Evolutionary conservation across 2,113 vertebrate genomes (phyloP).

Genomic region (Ornithorhynchus anatinus): DNA sequence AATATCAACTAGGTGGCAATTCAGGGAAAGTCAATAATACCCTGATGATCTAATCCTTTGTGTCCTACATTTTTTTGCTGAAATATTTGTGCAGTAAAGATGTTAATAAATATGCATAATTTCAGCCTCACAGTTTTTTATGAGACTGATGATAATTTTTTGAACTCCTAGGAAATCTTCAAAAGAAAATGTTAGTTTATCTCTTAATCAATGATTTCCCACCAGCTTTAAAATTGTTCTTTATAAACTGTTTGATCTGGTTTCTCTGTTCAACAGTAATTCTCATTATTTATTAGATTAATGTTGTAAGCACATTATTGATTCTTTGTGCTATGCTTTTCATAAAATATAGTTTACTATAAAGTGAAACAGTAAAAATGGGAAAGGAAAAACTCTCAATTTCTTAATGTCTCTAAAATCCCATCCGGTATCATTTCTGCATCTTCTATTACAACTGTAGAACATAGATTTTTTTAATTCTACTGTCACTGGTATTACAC

Average conservation of each 20-base stretch:
- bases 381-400: neutral
- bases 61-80: neutral
- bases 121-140: conserved; percentile 5
- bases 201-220: conserved; percentile 16
- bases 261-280: conserved; percentile 36
- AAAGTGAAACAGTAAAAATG: conserved; percentile 22
- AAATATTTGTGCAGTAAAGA: conserved; percentile 20
- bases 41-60: neutral
- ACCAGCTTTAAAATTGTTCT: conserved; percentile 32
- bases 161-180: too few relatives aligned
- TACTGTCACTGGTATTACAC: neutral
- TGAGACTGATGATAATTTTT: conserved; percentile 13
- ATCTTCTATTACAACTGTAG: neutral
- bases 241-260: conserved; percentile 33
- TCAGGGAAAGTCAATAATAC: neutral
- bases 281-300: conserved; percentile 57
- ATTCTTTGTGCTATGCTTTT: conserved; percentile 27
- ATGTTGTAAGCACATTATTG: conserved; percentile 31
- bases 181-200: conserved; percentile 26
- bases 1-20: neutral
- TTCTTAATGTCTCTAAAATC: neutral
- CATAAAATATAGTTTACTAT: conserved; percentile 20
- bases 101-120: conserved; percentile 23
- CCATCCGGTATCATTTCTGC: neutral
- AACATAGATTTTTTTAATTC: too few relatives aligned